These are phyloP conservation scores for Prunella himalayana DNA, from an alignment of 2,113 vertebrate species.

Conservation along the genomic window DNA sequence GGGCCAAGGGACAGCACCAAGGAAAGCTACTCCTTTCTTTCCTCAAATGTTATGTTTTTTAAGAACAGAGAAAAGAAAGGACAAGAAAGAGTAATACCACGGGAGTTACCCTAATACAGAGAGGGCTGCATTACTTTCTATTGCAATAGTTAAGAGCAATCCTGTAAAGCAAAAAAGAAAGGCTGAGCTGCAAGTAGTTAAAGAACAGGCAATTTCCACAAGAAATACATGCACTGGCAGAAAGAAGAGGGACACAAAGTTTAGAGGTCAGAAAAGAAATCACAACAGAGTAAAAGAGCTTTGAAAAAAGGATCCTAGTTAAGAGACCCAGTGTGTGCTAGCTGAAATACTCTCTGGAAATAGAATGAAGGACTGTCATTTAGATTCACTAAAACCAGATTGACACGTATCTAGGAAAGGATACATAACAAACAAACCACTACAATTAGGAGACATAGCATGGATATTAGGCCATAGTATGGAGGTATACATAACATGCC, in stretches of 20 bases:
- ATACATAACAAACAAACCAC: background rate
- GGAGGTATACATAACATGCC: background rate
- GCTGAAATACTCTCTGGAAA: background rate
- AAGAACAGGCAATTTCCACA: background rate
- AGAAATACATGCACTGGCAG: background rate
- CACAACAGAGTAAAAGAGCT: background rate
- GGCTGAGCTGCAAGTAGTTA: background rate
- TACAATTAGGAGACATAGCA: background rate
- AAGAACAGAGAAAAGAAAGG: background rate
- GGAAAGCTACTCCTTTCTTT: background rate
- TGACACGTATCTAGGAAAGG: rapidly evolving
- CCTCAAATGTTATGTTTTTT: background rate
- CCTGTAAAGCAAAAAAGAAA: background rate
- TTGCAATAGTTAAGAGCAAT: background rate
- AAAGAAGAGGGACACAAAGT: background rate
- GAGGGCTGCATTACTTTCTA: background rate
- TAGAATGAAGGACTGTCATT: background rate
- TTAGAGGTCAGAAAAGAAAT: background rate
- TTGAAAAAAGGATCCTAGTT: background rate
- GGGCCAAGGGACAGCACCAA: background rate
- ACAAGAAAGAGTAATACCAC: background rate
- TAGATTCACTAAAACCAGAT: background rate
- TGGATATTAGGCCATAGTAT: background rate
- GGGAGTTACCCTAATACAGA: background rate
- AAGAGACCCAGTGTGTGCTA: background rate